Evolutionary conservation across 2,888 invertebrate species (phyloP), one percentile per base, ranked within the genome.

Genomic region (Pogonocherus hispidulus): DNA sequence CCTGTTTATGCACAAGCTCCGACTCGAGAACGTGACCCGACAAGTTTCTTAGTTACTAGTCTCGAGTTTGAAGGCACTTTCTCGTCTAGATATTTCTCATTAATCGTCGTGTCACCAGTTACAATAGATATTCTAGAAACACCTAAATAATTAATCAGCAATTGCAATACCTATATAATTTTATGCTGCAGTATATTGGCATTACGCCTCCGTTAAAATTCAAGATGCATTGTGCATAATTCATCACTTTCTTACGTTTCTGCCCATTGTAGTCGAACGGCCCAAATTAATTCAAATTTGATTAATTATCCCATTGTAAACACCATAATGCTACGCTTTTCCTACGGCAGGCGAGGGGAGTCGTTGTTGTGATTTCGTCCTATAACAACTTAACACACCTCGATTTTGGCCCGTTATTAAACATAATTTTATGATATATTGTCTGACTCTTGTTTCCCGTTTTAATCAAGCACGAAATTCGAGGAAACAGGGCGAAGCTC

Each of bases 271-370:
- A 27, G 47, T 32, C 59, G 59, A 59, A 59, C 47, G 27, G 18
- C 19, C 32, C 47, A 59, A 59, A 59, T 59, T 59, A 59, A 46
- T 59, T 35, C 41, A 47, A 27, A 18, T 59, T 46, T 59, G 59
- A 59, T 59, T 59, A 59, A 59, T 59, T 59, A 47, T 18, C 59
- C 47, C 47, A 46, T 59, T 59, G 47, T 59, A 27, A 59, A 59
- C 32, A 37, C 22, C 20, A 41, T 55, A 55, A 46, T 47, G n/a
- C 23, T 47, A 11, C 8, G 47, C 47, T 47, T 47, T 59, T 3
- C 35, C 4, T 22, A 47, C 19, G 32, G n/a, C 23, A 27, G 47
- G 46, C 11, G 27, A 23, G 23, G 32, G 59, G 59, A 18, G 19
- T 27, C 41, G 59, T 59, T 41, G 47, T 47, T 59, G 16, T 41